Evolutionary conservation across 2,797 vertebrate genomes (phyloP), one percentile per base, ranked within the genome.

Genomic region (Micromesistius poutassou): DNA sequence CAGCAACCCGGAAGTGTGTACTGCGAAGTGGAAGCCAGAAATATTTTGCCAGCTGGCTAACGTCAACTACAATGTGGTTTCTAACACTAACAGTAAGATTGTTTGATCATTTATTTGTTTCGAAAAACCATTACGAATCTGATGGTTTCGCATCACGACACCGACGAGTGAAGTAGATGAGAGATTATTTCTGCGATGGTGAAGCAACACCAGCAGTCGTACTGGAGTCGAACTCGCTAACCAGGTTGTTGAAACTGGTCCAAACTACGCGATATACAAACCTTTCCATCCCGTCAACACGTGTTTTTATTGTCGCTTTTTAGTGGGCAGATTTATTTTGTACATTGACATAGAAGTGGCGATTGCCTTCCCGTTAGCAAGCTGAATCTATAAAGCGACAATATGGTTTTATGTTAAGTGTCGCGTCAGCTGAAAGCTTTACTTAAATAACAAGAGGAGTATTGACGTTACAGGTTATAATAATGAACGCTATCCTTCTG

Each of bases 51-150:
- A 55, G 74, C 74, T 75, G 72, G 74, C 73, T 46, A 25, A 73
- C 71, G 77, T 22, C n/a, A 19, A 74, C 73, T 74, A 70, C 72
- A 74, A 75, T 87, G 89, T 78, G 81, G 77, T 77, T 81, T 83
- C 79, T 88, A 85, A 82, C 83, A 79, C 73, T 81, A 80, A 82
- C 83, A 85, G 88, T 91, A 87, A 91, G 62, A 28, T 68, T 9
- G 25, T 28, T 68, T 68, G 62, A 35, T 68, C 55, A 28, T 68
- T 3, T 68, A 5, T 68, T n/a, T 25, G 22, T 62, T 55, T 55
- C 6, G 46, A 12, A 6, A 22, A 16, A 25, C 6, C 55, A 16
- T 25, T 8, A 68, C 9, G 25, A 68, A 28, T 2, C 25, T n/a
- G n/a, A 10, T 1, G n/a, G 62, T 68, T 25, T 62, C 7, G 55